Base-by-base conservation (phyloP, 1,140 invertebrate genomes). In the Drosophila seguyi region DNA sequence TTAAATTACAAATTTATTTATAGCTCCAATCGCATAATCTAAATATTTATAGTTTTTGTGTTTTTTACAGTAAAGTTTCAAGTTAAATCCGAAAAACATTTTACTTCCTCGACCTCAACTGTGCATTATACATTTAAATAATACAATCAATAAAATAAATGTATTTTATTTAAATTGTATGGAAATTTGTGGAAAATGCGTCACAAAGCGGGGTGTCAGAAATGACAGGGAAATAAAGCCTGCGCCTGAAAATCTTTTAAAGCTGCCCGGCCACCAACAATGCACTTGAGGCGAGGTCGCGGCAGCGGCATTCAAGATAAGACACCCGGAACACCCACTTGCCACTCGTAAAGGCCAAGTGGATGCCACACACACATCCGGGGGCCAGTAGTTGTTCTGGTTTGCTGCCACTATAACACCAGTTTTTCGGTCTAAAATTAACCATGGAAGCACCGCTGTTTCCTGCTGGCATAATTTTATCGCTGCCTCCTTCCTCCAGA, bases 311-410 rank as follows among this genome's bases (percentile, higher is more conserved):
- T 74, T 74, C 56, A 66, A 86, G 74, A 86, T 72, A 85, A 63
- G 53, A 75, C 50, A 62, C 44, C 60, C 60, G 53, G 52, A 39
- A 31, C 61, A 63, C 62, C 59, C 75, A 79, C 65, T 44, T 20
- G 59, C 47, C 67, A 59, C 73, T 69, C 67, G 53, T 61, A 87
- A 87, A 88, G 76, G 76, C 80, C 84, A 84, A 86, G 79, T 83
- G 62, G 50, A 71, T 80, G 84, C 67, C 79, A 76, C 50, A 79
- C 67, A 80, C 57, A 60, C 50, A 60, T 68, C 47, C 67, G 44
- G 41, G 34, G 56, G 34, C 72, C 53, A 42, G 41, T 25, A 18
- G 14, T 62, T 59, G 44, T 50, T 25, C 50, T 41, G 61, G 42
- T 39, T 48, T 34, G 56, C 41, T 48, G 47, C 57, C 41, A 61